Evolutionary conservation across 2,113 vertebrate species (phyloP).

Genomic region (Pogonocichla stellata): DNA sequence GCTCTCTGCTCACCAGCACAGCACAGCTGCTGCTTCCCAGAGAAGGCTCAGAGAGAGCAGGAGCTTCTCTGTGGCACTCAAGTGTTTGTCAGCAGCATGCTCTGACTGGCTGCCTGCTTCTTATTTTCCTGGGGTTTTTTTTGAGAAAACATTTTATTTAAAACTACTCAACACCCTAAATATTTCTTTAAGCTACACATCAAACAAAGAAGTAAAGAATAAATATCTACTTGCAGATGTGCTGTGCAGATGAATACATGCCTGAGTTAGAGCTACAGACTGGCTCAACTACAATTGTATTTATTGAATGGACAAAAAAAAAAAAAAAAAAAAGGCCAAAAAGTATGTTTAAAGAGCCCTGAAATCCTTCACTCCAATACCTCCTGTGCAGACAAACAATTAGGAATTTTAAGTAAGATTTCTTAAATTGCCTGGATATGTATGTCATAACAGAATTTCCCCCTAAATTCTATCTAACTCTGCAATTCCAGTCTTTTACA

Average conservation of each 20-base stretch:
- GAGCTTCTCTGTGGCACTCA: accelerated
- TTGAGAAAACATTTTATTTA: background rate
- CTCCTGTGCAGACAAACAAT: background rate
- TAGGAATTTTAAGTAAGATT: background rate
- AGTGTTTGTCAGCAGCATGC: background rate
- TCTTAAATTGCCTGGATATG: background rate
- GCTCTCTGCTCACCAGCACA: background rate
- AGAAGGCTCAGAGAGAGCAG: background rate
- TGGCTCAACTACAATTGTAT: background rate
- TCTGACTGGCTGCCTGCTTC: background rate
- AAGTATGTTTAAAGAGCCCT: background rate
- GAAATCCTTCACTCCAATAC: background rate
- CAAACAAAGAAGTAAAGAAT: background rate
- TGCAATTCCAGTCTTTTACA: background rate
- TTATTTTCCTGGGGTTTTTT: background rate
- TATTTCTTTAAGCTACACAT: background rate
- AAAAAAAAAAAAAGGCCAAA: background rate
- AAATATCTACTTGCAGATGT: background rate
- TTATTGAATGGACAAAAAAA: background rate
- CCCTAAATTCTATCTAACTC: background rate
- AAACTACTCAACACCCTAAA: background rate
- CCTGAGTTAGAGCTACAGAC: background rate
- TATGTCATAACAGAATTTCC: background rate
- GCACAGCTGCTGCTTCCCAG: background rate
- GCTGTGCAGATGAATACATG: background rate